A percentile compares a stretch with the other conserved stretches of the same genome.
These are phyloP conservation scores for Eunapius fragilis DNA, from an alignment of 37 sponge, comb jelly and placozoan genomes.

Conservation along the genomic window DNA sequence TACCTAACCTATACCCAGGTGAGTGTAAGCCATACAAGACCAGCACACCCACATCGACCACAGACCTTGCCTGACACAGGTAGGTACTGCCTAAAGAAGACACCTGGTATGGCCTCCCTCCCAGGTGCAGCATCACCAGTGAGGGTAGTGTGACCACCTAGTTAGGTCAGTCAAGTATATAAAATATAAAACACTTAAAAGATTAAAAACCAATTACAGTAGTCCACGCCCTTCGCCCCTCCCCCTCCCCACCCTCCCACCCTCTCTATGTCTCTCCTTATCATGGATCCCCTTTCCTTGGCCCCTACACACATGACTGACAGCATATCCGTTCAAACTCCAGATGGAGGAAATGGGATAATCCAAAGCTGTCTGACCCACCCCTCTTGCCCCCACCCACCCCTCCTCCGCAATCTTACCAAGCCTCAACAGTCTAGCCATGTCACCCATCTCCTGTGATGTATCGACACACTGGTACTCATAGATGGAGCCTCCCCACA, in stretches of 20 bases:
- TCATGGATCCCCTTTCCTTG: not conserved
- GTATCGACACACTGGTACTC: constrained; percentile 82
- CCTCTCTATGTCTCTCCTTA: not conserved
- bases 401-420: constrained; percentile 13
- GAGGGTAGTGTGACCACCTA: not conserved
- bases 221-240: not conserved
- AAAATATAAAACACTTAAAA: not conserved
- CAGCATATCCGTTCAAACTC: too few species aligned
- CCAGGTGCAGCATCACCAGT: not conserved
- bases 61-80: constrained; percentile 72
- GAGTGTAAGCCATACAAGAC: too few species aligned
- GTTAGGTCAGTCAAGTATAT: not conserved
- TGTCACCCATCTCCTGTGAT: constrained; percentile 68
- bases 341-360: too few species aligned
- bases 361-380: too few species aligned
- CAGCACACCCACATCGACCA: too few species aligned
- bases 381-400: not conserved
- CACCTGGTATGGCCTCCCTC: constrained; percentile 46
- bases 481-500: constrained; percentile 70
- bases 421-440: constrained; percentile 55
- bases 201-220: not conserved
- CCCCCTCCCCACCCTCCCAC: not conserved
- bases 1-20: constrained; percentile 67
- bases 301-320: too few species aligned
- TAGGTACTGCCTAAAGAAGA: constrained; percentile 78